Conservation (phyloP, 2,888 invertebrate species). For the Cistogaster globosa region DNA sequence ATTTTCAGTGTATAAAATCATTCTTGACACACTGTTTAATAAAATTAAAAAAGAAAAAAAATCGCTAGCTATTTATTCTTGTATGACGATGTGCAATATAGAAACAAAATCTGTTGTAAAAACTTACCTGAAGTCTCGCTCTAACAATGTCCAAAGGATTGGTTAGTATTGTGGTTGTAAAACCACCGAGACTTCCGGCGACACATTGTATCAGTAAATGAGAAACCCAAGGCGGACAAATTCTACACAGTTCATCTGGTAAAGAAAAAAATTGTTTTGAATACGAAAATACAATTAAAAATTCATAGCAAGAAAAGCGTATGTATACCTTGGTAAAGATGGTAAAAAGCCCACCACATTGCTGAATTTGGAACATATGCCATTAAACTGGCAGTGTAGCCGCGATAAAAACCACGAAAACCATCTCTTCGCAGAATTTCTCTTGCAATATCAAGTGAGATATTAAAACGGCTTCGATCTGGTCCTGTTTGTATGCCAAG, state of each 20-base stretch:
- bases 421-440: conserved; percentile 93
- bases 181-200: conserved; percentile 95
- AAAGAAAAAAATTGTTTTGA: not conserved
- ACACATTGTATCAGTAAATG: conserved; percentile 93
- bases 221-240: conserved; percentile 90
- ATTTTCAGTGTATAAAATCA: too few relatives aligned
- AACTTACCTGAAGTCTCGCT: conserved; percentile 93
- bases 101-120: too few relatives aligned
- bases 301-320: not conserved
- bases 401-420: conserved; percentile 94
- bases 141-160: conserved; percentile 97
- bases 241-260: conserved; percentile 89
- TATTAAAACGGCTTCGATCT: conserved; percentile 86
- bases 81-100: too few relatives aligned
- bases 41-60: too few relatives aligned
- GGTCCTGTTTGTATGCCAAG: conserved; percentile 88
- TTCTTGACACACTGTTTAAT: too few relatives aligned
- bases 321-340: conserved; percentile 92
- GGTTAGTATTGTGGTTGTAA: conserved; percentile 96
- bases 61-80: too few relatives aligned
- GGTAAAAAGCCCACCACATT: conserved; percentile 99
- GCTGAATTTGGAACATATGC: conserved; percentile 98
- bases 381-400: conserved; percentile 95
- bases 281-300: too few relatives aligned
- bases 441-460: conserved; percentile 89